Conservation (phyloP, 2,797 vertebrate species). For the Delichon dasypus region DNA sequence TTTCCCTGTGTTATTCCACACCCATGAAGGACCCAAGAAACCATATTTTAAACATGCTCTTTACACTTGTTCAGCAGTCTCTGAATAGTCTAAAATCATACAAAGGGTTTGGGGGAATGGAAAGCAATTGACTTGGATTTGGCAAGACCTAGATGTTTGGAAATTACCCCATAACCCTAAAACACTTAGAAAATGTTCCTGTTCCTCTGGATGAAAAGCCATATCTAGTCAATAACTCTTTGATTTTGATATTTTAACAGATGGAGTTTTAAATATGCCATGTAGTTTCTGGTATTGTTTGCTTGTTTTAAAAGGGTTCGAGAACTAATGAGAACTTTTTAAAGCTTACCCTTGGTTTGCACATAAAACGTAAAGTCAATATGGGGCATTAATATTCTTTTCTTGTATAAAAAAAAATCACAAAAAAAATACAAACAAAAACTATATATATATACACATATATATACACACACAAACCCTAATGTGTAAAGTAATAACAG, state of each 20-base stretch:
- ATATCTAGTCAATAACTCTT: constrained; percentile 93
- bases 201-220: constrained; percentile 97
- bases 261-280: constrained; percentile 84
- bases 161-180: constrained; percentile 67
- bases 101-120: constrained; percentile 70
- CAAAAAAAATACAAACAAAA: background rate
- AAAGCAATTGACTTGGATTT: constrained; percentile 59
- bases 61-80: constrained; percentile 68
- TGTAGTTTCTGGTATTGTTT: constrained; percentile 82
- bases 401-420: constrained; percentile 74
- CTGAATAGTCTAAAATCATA: constrained; percentile 69
- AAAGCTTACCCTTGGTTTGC: constrained; percentile 92
- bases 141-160: constrained; percentile 62
- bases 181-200: constrained; percentile 76
- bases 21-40: constrained; percentile 77
- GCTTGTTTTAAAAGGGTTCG: constrained; percentile 82
- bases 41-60: constrained; percentile 70
- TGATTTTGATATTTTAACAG: constrained; percentile 87
- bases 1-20: constrained; percentile 78
- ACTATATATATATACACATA: background rate
- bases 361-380: constrained; percentile 91
- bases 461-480: constrained; percentile 59
- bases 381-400: constrained; percentile 90
- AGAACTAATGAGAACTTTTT: constrained; percentile 86
- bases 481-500: constrained; percentile 77